Evolutionary conservation across 2,888 invertebrate species (phyloP).

Genomic region (Ophion slaviceki): DNA sequence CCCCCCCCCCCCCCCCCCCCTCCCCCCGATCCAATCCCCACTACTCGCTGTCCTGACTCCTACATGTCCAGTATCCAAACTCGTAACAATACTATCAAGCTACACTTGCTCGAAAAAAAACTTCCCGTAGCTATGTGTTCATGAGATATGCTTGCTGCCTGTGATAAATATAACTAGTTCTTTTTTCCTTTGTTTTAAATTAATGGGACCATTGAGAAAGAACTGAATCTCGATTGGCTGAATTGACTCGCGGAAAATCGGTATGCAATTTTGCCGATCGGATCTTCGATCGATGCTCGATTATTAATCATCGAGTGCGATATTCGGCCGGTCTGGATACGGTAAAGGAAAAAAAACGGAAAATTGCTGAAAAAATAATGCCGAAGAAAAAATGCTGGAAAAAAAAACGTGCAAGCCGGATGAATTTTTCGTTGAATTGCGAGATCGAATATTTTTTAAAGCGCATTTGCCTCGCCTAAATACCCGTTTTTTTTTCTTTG

Average conservation of each 20-base stretch:
- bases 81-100: conserved; percentile 59
- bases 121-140: conserved; percentile 76
- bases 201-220: conserved; percentile 31
- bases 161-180: conserved; percentile 61
- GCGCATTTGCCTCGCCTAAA: not conserved
- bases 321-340: conserved; percentile 20
- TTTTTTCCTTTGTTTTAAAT: conserved; percentile 39
- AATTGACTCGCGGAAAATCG: not conserved
- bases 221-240: conserved; percentile 31
- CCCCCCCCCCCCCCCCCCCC: conserved; percentile 15
- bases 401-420: conserved; percentile 32
- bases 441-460: not conserved
- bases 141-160: conserved; percentile 80
- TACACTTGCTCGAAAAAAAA: conserved; percentile 71
- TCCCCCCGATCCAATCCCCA: conserved; percentile 33
- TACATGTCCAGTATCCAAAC: conserved; percentile 27
- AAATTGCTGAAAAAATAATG: conserved; percentile 1
- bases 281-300: not conserved
- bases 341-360: not conserved
- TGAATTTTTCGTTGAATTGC: not conserved
- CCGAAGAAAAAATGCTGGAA: not conserved
- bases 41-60: conserved; percentile 52
- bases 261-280: too few relatives aligned
- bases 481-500: not conserved
- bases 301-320: not conserved